Percentiles rank a stretch among this genome's conserved stretches.
Evolutionary conservation across 2,888 invertebrate species (phyloP).

Genomic region (Eupithecia insigniata): DNA sequence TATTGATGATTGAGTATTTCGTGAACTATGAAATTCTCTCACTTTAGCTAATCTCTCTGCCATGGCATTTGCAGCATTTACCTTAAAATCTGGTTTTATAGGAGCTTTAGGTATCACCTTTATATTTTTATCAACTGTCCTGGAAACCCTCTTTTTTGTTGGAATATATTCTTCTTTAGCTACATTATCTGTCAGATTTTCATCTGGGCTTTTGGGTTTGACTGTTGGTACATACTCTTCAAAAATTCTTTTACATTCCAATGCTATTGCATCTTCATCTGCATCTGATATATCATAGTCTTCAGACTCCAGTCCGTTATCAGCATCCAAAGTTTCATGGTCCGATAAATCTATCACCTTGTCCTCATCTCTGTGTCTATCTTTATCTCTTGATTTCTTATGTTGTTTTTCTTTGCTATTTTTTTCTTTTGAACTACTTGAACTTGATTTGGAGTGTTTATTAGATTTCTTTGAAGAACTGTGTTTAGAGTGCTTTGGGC

Average conservation of each 20-base stretch:
- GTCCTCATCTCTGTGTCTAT: conserved; percentile 29
- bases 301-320: conserved; percentile 54
- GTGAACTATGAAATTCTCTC: conserved; percentile 75
- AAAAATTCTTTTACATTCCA: conserved; percentile 94
- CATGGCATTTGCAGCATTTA: conserved; percentile 83
- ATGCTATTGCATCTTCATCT: conserved; percentile 88
- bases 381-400: conserved; percentile 56
- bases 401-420: conserved; percentile 51
- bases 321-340: conserved; percentile 52
- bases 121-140: conserved; percentile 83
- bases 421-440: conserved; percentile 57
- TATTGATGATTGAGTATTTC: conserved; percentile 50
- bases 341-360: conserved; percentile 54
- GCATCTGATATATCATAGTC: conserved; percentile 79
- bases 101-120: conserved; percentile 68
- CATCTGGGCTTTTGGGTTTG: conserved; percentile 60
- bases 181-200: conserved; percentile 52
- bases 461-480: conserved; percentile 54
- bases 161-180: conserved; percentile 73
- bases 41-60: conserved; percentile 79
- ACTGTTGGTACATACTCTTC: conserved; percentile 88
- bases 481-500: conserved; percentile 51
- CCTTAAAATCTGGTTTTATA: conserved; percentile 80
- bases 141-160: conserved; percentile 89
- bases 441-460: conserved; percentile 55